Percentiles rank a stretch among this genome's conserved stretches.
These are phyloP conservation scores for Hanleya hanleyi DNA, from an alignment of 2,888 invertebrate genomes.

Conservation along the genomic window DNA sequence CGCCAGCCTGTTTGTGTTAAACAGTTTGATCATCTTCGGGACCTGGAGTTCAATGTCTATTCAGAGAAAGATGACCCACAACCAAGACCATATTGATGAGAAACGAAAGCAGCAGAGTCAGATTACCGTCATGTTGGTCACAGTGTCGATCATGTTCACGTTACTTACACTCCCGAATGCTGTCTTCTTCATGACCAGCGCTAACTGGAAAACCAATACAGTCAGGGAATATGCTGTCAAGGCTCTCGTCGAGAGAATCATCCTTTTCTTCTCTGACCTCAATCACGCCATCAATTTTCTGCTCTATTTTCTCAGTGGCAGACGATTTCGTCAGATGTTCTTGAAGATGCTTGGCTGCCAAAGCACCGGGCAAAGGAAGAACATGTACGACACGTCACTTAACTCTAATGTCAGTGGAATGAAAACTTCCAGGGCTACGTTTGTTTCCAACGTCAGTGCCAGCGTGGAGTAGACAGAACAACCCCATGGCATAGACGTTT, in stretches of 20 bases:
- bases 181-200: neutral
- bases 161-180: neutral
- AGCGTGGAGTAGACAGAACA: no score
- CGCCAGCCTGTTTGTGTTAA: neutral
- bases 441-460: no score
- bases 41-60: neutral
- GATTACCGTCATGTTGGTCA: neutral
- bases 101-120: neutral
- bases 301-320: neutral
- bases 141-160: neutral
- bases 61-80: no score
- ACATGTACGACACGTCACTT: no score
- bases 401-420: no score
- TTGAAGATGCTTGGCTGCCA: neutral
- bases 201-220: neutral
- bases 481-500: no score
- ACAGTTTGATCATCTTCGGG: neutral
- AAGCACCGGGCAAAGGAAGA: neutral
- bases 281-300: neutral
- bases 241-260: neutral
- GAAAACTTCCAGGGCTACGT: no score
- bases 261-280: neutral
- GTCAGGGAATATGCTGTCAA: neutral
- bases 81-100: no score
- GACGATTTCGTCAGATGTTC: no score